phyloP scores from a whole-genome alignment of 92 coral and sea anemone genomes.

The Pocillopora grandis region DNA sequence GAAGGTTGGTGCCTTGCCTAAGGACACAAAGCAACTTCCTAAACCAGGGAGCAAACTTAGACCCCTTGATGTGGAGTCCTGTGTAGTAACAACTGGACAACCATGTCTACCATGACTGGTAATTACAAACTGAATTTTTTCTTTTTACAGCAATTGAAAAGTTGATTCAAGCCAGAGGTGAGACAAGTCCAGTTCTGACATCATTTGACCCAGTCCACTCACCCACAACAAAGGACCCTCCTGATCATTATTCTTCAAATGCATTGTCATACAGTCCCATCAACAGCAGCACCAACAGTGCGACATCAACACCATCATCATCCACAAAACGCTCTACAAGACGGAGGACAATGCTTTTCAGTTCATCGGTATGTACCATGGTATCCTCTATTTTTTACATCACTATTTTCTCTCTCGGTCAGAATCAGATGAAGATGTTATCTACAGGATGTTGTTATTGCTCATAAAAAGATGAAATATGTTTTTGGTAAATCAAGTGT shows the following conservation, averaged over 20 bases:
- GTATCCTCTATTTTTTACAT: no score
- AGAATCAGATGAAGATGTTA: not conserved
- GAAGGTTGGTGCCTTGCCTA: no score
- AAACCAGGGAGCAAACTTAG: no score
- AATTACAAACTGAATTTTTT: not conserved
- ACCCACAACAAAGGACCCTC: slow-evolving; percentile 76
- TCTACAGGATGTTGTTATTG: no score
- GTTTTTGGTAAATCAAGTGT: no score
- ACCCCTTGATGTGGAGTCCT: not conserved
- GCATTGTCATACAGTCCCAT: slow-evolving; percentile 67
- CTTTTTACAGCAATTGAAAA: slow-evolving; percentile 80
- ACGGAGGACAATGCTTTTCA: slow-evolving; percentile 92
- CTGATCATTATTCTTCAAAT: slow-evolving; percentile 40
- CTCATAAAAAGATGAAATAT: no score
- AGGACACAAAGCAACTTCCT: no score
- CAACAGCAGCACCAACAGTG: slow-evolving; percentile 76
- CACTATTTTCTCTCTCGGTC: no score
- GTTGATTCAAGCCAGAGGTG: slow-evolving; percentile 85
- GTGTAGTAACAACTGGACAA: not conserved
- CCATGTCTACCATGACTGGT: not conserved
- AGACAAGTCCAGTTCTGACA: slow-evolving; percentile 81
- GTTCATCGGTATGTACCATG: slow-evolving; percentile 48
- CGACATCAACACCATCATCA: slow-evolving; percentile 86
- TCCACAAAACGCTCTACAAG: slow-evolving; percentile 79
- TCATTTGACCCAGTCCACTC: slow-evolving; percentile 90